Evolutionary conservation across 2,797 vertebrate genomes (phyloP), one percentile per base, ranked within the genome.

Genomic region (Poeciliopsis presidionis): DNA sequence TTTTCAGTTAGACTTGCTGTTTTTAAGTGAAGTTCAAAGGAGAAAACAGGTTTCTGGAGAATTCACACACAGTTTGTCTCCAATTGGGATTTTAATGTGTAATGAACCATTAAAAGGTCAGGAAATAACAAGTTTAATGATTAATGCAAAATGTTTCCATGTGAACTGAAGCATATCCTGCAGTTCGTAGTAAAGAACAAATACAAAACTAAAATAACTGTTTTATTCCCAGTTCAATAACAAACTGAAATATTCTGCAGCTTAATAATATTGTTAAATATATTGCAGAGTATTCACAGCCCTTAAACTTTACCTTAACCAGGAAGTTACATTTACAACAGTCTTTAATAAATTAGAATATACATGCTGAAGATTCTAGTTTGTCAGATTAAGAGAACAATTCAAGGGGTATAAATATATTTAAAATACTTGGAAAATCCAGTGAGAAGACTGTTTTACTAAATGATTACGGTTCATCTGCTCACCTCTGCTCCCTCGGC

Each of bases 401-500:
- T 4, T 39, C 36, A 39, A 36, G 36, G 36, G 36, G 36, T 36
- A 5, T 36, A 36, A 36, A 39, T 39, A 39, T 39, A 39, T 39
- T 5, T 39, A 39, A 39, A 39, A 36, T 36, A 36, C 4, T 36
- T 36, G 36, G 36, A 36, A 36, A 36, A 6, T 39, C 5, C 36
- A 39, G 36, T 39, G 36, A 39, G 36, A 39, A 39, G 36, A 39
- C 36, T 39, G 22, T 55, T 55, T 55, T 55, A 55, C 18, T 55
- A 55, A 55, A 7, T 25, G 51, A 53, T 53, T 11, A 25, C 51
- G 2, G 8, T 39, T 67, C 41, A 30, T 65, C 2, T 12, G 20
- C 96, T 97, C 95, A 99, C 98, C 93, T 97, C 97, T 16, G 96
- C 76, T 25, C 98, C 98, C 87, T 99, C 98, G 0, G 95, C 96